Conservation (phyloP, 2,888 invertebrate species). For the Scaptomyza reducta region DNA sequence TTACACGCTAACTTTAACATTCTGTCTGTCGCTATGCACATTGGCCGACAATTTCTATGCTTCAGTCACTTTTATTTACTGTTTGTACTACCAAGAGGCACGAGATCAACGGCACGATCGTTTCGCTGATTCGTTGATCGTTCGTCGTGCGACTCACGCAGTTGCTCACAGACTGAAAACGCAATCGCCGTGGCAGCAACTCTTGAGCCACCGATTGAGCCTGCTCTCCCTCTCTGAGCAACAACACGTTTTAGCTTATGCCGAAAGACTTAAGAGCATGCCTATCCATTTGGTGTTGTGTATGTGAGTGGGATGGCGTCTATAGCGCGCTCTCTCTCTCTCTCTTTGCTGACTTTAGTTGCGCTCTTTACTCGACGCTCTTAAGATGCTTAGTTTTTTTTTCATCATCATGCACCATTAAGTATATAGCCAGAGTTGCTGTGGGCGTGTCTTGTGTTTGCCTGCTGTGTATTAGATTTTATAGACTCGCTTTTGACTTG, state of each 20-base stretch:
- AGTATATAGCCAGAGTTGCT: slow-evolving; percentile 44
- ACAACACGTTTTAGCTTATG: slow-evolving; percentile 33
- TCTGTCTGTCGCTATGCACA: slow-evolving; percentile 16
- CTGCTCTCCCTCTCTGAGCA: slow-evolving; percentile 20
- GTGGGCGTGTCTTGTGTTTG: slow-evolving; percentile 68
- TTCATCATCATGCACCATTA: slow-evolving; percentile 47
- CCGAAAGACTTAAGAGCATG: slow-evolving; percentile 35
- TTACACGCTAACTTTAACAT: slow-evolving; percentile 9
- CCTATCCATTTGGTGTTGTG: background rate
- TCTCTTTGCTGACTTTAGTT: background rate
- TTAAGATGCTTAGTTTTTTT: slow-evolving; percentile 41
- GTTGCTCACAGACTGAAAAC: slow-evolving; percentile 71
- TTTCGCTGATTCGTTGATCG: slow-evolving; percentile 57
- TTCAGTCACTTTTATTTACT: slow-evolving; percentile 34
- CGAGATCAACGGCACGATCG: slow-evolving; percentile 39
- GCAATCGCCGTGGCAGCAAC: slow-evolving; percentile 33
- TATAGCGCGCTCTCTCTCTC: slow-evolving; percentile 10
- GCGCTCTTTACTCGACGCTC: slow-evolving; percentile 50
- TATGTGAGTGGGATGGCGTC: slow-evolving; percentile 30
- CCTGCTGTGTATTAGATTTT: slow-evolving; percentile 72
- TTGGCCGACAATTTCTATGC: slow-evolving; percentile 20
- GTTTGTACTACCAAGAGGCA: slow-evolving; percentile 15
- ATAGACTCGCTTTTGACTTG: slow-evolving; percentile 66
- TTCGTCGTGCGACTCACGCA: slow-evolving; percentile 67
- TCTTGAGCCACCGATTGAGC: slow-evolving; percentile 45